Percentiles rank a stretch among this genome's conserved stretches.
phyloP scores from a whole-genome alignment of 2,113 vertebrate species.

The Bujurquina vittata region DNA sequence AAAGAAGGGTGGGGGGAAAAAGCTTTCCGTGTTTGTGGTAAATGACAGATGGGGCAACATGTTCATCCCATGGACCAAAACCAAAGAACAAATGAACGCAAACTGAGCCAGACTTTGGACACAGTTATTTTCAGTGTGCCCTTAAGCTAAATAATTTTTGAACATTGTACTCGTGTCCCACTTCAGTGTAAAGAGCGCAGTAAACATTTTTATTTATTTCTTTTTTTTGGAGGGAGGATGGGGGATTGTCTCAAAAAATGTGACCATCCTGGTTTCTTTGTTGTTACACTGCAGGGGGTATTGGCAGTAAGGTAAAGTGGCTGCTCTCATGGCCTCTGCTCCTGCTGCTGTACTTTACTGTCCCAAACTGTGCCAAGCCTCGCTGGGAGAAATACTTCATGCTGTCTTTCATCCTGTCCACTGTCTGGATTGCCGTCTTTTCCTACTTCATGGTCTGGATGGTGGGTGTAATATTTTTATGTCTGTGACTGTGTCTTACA shows the following conservation, averaged over 20 bases:
- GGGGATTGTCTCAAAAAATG: not conserved
- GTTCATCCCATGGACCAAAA: not conserved
- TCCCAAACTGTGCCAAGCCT: conserved; percentile 94
- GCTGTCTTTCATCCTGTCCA: conserved; percentile 92
- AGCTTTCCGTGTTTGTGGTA: not conserved
- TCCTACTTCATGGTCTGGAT: conserved; percentile 99
- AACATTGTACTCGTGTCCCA: not conserved
- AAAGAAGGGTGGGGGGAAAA: not conserved
- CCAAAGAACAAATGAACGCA: not conserved
- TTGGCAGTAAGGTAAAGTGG: conserved; percentile 91
- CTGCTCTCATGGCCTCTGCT: conserved; percentile 93
- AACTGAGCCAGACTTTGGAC: not conserved
- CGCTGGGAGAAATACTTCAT: conserved; percentile 96
- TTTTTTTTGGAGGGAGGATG: too few relatives aligned
- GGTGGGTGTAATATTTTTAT: conserved; percentile 79
- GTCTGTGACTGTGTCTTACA: not conserved
- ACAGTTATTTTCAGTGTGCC: not conserved
- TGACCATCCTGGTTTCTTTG: not conserved
- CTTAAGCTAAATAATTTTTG: not conserved
- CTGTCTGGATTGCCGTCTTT: conserved; percentile 96
- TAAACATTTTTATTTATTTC: too few relatives aligned
- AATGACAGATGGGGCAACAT: conserved; percentile 7
- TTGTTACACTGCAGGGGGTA: conserved; percentile 77
- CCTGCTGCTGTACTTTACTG: conserved; percentile 86
- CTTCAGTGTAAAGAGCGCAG: not conserved